These are phyloP conservation scores for Omphaloscelis lunosa DNA, from an alignment of 2,888 invertebrate genomes.

Conservation along the genomic window DNA sequence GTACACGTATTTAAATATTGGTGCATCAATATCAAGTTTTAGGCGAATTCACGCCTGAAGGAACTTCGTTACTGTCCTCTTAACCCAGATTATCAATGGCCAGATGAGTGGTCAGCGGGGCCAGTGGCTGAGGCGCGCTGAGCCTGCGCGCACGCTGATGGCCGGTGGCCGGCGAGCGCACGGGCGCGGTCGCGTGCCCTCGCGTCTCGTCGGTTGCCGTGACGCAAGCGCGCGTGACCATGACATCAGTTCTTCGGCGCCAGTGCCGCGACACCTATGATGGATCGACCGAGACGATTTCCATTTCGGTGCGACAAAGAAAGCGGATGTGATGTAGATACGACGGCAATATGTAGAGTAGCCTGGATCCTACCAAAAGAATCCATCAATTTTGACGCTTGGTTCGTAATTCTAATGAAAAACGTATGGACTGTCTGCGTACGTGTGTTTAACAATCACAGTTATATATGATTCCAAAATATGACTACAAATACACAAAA, in stretches of 20 bases:
- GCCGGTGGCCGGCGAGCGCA: conserved; percentile 60
- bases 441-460: conserved; percentile 13
- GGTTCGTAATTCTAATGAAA: conserved; percentile 41
- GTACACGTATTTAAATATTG: conserved; percentile 13
- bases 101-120: conserved; percentile 78
- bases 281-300: conserved; percentile 74
- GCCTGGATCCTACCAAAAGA: conserved; percentile 44
- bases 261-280: conserved; percentile 77
- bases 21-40: conserved; percentile 43
- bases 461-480: conserved; percentile 32
- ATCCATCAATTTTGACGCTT: conserved; percentile 52
- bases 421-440: conserved; percentile 41
- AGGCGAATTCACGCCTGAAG: conserved; percentile 62
- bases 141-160: conserved; percentile 69
- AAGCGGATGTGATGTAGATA: conserved; percentile 66
- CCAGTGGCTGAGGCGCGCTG: conserved; percentile 71
- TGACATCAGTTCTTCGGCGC: conserved; percentile 82
- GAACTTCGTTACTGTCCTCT: conserved; percentile 64
- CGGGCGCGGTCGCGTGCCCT: conserved; percentile 44
- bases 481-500: conserved; percentile 1
- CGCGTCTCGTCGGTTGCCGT: conserved; percentile 66
- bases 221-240: conserved; percentile 86
- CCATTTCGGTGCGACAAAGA: conserved; percentile 71
- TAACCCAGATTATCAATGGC: conserved; percentile 73
- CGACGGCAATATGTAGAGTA: conserved; percentile 54